A percentile compares a stretch with the other conserved stretches of the same genome.
phyloP scores from a whole-genome alignment of 1,140 invertebrate genomes.

The Brachionus rotundiformis region DNA sequence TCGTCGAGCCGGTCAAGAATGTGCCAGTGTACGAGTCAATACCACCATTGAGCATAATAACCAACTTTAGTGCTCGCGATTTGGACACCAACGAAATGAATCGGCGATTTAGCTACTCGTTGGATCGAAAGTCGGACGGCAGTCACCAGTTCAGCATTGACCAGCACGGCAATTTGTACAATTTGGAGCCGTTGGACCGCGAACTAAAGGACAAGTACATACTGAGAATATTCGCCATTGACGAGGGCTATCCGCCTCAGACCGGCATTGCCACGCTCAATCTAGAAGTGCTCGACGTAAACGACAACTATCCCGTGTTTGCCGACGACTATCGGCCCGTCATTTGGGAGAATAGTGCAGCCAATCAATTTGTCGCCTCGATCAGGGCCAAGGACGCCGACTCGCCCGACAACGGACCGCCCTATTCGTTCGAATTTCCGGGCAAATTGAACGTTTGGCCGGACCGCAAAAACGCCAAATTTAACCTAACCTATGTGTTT shows the following conservation, averaged over 20 bases:
- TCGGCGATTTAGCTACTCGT: slow-evolving; percentile 32
- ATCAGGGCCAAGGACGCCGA: slow-evolving; percentile 82
- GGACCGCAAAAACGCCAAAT: slow-evolving; percentile 83
- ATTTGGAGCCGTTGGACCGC: slow-evolving; percentile 76
- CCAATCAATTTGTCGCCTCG: slow-evolving; percentile 84
- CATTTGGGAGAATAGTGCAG: slow-evolving; percentile 78
- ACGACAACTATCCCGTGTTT: slow-evolving; percentile 90
- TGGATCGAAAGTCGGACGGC: slow-evolving; percentile 81
- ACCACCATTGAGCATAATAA: slow-evolving; percentile 80
- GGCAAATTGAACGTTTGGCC: slow-evolving; percentile 52
- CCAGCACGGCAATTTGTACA: slow-evolving; percentile 84
- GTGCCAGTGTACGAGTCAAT: slow-evolving; percentile 86
- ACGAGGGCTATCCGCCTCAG: slow-evolving; percentile 82
- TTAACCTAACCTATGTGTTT: slow-evolving; percentile 87
- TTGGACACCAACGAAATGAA: slow-evolving; percentile 73
- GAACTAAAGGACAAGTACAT: slow-evolving; percentile 77
- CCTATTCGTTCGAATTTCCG: slow-evolving; percentile 82
- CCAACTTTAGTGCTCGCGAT: slow-evolving; percentile 89
- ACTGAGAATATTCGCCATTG: slow-evolving; percentile 90
- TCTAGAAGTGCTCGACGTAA: slow-evolving; percentile 79
- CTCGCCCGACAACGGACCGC: slow-evolving; percentile 74
- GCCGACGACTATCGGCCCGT: slow-evolving; percentile 86
- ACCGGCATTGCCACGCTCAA: slow-evolving; percentile 92
- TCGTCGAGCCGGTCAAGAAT: slow-evolving; percentile 74
- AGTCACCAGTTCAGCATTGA: slow-evolving; percentile 77